Base-by-base conservation (phyloP, 2,113 vertebrate genomes). In the Thamnophis sirtalis region DNA sequence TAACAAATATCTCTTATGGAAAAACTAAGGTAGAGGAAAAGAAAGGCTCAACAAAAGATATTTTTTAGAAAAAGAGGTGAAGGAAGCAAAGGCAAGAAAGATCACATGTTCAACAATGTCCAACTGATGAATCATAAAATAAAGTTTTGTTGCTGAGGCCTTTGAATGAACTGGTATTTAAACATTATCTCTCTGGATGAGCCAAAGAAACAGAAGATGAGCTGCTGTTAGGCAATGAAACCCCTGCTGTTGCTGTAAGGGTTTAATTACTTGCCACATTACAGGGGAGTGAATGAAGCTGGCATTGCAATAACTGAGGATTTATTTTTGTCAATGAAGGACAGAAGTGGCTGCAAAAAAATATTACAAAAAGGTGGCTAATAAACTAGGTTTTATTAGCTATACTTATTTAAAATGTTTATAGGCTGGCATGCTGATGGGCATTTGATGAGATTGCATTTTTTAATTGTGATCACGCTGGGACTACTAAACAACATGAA, bases 381-480 rank as follows among this genome's bases (percentile, higher is more conserved):
- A 96, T 94, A 95, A 95, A 96, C 80, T 84, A 73, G 51, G 85
- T 87, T 97, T 97, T 93, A 95, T 94, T 95, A 94, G 88, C 93
- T 63, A 38, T 91, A 58, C 93, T 95, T 92, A 93, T 92, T 95
- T 96, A 0, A 3, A 91, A 88, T 90, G 93, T 96, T 96, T 97
- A 94, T 88, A 93, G 94, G 91, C 87, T 93, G 26, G 84, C 73
- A 86, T 91, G 58, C 84, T 93, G 89, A 92, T 53, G 53, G 90
- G 80, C 91, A 93, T 95, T 96, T 96, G 91, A 95, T 89, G 96
- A 95, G 90, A 51, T 48, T 89, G 84, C 55, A 38, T 90, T 63
- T 68, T 94, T 56, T 95, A 94, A 95, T 93, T 96, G 93, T 84
- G 95, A 2, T 86, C 89, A 21, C 85, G 94, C 86, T 91, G 94